Base-by-base conservation (phyloP, 2,113 vertebrate genomes). In the Barnardius zonarius region DNA sequence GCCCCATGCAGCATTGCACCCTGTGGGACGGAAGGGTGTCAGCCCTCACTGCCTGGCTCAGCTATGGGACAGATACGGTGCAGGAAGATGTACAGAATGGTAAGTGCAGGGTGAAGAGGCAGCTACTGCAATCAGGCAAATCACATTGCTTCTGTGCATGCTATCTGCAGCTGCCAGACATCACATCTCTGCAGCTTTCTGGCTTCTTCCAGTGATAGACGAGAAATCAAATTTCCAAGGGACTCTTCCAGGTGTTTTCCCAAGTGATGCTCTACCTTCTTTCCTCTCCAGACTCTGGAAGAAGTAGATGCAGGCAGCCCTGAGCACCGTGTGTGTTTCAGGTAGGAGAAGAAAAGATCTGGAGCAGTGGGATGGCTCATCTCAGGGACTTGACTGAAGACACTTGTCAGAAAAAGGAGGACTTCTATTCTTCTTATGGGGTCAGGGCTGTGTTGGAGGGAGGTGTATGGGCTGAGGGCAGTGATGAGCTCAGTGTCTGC, bases 61-160 rank as follows among this genome's bases (percentile, higher is more conserved):
- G 25, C 48, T 75, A 30, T 5, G 10, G 22, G 11, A 28, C 0
- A 8, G 39, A 20, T 7, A 15, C 0, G 7, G 31, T 62, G 19
- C 35, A 66, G 54, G 63, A 69, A 35, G 33, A 88, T 30, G 13
- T 35, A 73, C 28, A 28, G 64, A 73, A 18, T 0, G 0, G 10
- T 49, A 72, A 51, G 4, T 12, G 16, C 44, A 27, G 27, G 59
- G 10, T 43, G 25, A 70, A 11, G 19, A 44, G 46, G 18, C 30
- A 51, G 17, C 41, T 62, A 6, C 54, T 67, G 22, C 12, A 31
- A 16, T 1, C 5, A 28, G 24, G 17, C 15, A 62, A 81, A 70
- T 39, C 62, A 33, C 55, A 27, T 9, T 6, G 2, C 24, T 74
- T 69, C 54, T 94, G 44, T 44, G 19, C 22, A 6, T 13, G 39